Percentiles rank a stretch among this genome's conserved stretches.
These are phyloP conservation scores for Acrossocheilus fasciatus DNA, from an alignment of 2,797 vertebrate species.

Conservation along the genomic window DNA sequence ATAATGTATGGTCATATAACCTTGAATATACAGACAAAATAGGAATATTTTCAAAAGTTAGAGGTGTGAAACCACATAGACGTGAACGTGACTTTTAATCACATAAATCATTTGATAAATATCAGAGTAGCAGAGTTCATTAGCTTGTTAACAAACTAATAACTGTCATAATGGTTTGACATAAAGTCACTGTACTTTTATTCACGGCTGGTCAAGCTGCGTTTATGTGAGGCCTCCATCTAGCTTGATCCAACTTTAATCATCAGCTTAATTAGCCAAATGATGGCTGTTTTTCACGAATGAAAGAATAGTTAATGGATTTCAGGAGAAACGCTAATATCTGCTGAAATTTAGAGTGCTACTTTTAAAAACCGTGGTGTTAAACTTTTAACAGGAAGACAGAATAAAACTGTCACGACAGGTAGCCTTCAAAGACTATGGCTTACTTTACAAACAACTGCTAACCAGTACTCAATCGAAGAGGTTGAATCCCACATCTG, in stretches of 20 bases:
- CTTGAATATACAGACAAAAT: background rate
- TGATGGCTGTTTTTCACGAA: background rate
- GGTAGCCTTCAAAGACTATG: background rate
- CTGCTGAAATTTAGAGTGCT: background rate
- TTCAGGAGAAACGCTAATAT: background rate
- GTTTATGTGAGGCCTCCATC: background rate
- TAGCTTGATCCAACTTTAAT: slow-evolving; percentile 29
- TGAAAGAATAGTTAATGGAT: slow-evolving; percentile 1
- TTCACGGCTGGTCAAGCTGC: slow-evolving; percentile 3
- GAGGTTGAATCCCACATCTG: background rate
- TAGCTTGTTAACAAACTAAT: background rate
- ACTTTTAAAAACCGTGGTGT: background rate
- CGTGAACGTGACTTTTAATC: background rate
- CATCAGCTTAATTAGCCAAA: slow-evolving; percentile 19
- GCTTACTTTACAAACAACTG: background rate
- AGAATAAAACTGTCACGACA: background rate
- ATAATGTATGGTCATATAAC: background rate
- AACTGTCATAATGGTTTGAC: slow-evolving; percentile 23
- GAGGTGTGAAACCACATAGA: background rate
- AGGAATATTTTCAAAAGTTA: background rate
- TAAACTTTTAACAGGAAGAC: background rate
- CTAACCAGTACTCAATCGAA: background rate
- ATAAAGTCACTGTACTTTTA: slow-evolving; percentile 7
- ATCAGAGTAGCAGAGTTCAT: background rate
- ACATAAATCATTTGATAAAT: background rate